These are phyloP conservation scores for Characodon lateralis DNA, from an alignment of 2,797 vertebrate species.

Conservation along the genomic window DNA sequence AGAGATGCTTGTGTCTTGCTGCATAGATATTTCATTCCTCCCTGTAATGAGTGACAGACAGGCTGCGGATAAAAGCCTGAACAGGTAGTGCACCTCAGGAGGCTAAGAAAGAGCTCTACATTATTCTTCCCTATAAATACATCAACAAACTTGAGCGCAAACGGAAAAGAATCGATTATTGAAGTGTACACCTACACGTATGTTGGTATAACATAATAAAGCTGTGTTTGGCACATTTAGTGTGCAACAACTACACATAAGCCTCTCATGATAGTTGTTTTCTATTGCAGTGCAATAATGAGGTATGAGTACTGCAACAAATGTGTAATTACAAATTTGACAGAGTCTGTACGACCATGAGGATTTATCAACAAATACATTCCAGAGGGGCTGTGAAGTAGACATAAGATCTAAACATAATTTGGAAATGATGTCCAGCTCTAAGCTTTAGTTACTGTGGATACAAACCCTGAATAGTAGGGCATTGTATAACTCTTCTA, in stretches of 20 bases:
- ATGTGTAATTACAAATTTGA: conserved; percentile 44
- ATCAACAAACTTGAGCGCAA: neutral
- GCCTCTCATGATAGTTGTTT: neutral
- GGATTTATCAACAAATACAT: conserved; percentile 40
- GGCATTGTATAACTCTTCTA: neutral
- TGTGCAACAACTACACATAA: neutral
- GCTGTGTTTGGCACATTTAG: neutral
- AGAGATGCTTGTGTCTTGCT: conserved; percentile 38
- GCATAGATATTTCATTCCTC: conserved; percentile 50
- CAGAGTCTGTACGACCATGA: conserved; percentile 20
- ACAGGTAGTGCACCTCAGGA: conserved; percentile 43
- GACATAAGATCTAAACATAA: conserved; percentile 26
- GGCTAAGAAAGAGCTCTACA: conserved; percentile 50
- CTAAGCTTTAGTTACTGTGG: neutral
- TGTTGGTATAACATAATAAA: neutral
- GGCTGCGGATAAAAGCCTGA: conserved; percentile 56
- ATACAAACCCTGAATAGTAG: neutral
- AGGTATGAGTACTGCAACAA: conserved; percentile 20
- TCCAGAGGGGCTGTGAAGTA: conserved; percentile 27
- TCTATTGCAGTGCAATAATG: conserved; percentile 18
- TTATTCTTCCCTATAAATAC: conserved; percentile 12
- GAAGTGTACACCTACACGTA: neutral
- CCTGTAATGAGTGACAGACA: conserved; percentile 63
- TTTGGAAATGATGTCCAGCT: conserved; percentile 38
- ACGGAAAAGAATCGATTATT: conserved; percentile 11